phyloP scores from a whole-genome alignment of 2,113 vertebrate species.

The Holacanthus passer region DNA sequence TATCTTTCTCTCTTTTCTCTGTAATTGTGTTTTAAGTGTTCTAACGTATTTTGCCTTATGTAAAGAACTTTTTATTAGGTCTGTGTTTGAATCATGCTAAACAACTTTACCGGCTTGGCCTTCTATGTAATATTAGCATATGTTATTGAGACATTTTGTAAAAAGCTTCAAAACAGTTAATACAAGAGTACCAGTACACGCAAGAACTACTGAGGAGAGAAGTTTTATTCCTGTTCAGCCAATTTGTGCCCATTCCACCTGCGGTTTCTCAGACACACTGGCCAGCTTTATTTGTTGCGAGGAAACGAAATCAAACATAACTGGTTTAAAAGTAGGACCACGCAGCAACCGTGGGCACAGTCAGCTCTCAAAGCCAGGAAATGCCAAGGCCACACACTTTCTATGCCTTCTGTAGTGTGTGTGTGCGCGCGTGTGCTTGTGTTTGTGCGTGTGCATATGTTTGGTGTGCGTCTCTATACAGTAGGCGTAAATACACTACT shows the following conservation, averaged over 20 bases:
- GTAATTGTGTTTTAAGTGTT: too few species aligned
- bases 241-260: constrained; percentile 27
- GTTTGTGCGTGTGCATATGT: constrained; percentile 42
- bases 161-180: neutral
- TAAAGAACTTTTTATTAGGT: neutral
- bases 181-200: neutral
- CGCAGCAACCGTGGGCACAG: constrained; percentile 32
- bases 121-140: neutral
- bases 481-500: constrained; percentile 15
- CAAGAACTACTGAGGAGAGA: neutral
- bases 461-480: constrained; percentile 23
- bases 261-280: constrained; percentile 19
- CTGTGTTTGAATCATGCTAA: neutral
- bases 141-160: neutral
- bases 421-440: constrained; percentile 7
- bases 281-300: constrained; percentile 19
- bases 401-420: constrained; percentile 45
- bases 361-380: constrained; percentile 69
- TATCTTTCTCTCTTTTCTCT: too few species aligned
- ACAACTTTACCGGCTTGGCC: neutral
- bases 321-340: constrained; percentile 41
- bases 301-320: constrained; percentile 41
- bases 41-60: too few species aligned
- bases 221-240: neutral
- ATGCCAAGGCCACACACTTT: constrained; percentile 64